Evolutionary conservation across 2,113 vertebrate genomes (phyloP).

Genomic region (Epinephelus fuscoguttatus): DNA sequence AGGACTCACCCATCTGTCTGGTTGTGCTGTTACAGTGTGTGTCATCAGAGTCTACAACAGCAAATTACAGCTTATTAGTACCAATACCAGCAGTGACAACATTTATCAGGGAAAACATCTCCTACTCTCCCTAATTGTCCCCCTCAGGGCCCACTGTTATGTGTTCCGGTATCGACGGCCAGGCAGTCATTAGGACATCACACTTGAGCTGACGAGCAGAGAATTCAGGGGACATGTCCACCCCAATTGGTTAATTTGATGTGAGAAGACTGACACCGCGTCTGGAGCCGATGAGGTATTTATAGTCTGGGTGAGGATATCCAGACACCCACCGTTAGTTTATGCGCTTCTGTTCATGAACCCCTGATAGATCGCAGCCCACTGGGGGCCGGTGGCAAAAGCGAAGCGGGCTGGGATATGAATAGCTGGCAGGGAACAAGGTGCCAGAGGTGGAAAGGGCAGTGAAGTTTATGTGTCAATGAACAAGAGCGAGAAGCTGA

Average conservation of each 20-base stretch:
- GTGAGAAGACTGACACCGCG: slow-evolving; percentile 73
- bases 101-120: slow-evolving; percentile 80
- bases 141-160: slow-evolving; percentile 65
- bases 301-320: slow-evolving; percentile 47
- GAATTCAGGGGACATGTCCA: slow-evolving; percentile 67
- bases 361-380: slow-evolving; percentile 34
- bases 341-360: slow-evolving; percentile 32
- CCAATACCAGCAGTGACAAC: slow-evolving; percentile 75
- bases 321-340: slow-evolving; percentile 31
- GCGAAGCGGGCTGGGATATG: slow-evolving; percentile 35
- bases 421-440: slow-evolving; percentile 52
- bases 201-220: slow-evolving; percentile 71
- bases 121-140: slow-evolving; percentile 71
- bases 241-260: slow-evolving; percentile 74
- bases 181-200: slow-evolving; percentile 79
- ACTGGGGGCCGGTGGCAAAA: slow-evolving; percentile 5
- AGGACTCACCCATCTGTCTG: slow-evolving; percentile 61
- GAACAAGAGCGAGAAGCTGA: slow-evolving; percentile 59
- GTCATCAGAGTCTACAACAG: slow-evolving; percentile 62
- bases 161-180: slow-evolving; percentile 72
- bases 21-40: slow-evolving; percentile 52
- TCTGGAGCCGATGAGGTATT: slow-evolving; percentile 60
- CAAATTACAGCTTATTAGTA: slow-evolving; percentile 81
- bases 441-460: slow-evolving; percentile 52
- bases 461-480: slow-evolving; percentile 60